phyloP scores from a whole-genome alignment of 92 coral and sea anemone species.

The Porites evermanni region DNA sequence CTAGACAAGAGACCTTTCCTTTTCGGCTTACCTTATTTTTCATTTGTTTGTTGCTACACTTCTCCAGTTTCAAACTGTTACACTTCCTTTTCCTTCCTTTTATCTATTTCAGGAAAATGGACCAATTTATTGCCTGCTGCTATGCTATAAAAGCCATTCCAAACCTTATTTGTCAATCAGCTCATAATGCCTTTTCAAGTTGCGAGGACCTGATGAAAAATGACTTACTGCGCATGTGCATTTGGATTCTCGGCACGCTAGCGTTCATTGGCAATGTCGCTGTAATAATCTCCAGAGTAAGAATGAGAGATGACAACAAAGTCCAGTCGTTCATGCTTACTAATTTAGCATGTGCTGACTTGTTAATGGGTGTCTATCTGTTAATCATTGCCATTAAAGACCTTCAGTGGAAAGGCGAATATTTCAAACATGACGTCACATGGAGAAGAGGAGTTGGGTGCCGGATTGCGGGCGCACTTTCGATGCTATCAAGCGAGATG shows the following conservation, averaged over 20 bases:
- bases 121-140: conserved; percentile 75
- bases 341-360: conserved; percentile 66
- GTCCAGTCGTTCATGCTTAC: conserved; percentile 68
- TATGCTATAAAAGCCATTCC: conserved; percentile 63
- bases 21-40: no score
- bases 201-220: conserved; percentile 70
- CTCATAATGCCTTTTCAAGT: conserved; percentile 59
- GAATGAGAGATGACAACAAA: conserved; percentile 55
- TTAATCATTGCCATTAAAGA: conserved; percentile 66
- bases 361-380: conserved; percentile 72
- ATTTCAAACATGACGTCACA: conserved; percentile 66
- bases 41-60: no score
- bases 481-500: conserved; percentile 74
- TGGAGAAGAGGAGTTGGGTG: conserved; percentile 69
- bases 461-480: conserved; percentile 71
- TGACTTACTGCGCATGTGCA: conserved; percentile 48
- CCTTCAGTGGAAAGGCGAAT: conserved; percentile 67
- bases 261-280: conserved; percentile 65
- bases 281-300: conserved; percentile 57
- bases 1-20: no score
- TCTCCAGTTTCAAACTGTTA: no score
- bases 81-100: neutral
- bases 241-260: conserved; percentile 69
- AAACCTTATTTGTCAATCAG: conserved; percentile 48
- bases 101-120: conserved; percentile 52